Evolutionary conservation across 2,113 vertebrate species (phyloP), one percentile per base, ranked within the genome.

Genomic region (Ctenomys sociabilis): DNA sequence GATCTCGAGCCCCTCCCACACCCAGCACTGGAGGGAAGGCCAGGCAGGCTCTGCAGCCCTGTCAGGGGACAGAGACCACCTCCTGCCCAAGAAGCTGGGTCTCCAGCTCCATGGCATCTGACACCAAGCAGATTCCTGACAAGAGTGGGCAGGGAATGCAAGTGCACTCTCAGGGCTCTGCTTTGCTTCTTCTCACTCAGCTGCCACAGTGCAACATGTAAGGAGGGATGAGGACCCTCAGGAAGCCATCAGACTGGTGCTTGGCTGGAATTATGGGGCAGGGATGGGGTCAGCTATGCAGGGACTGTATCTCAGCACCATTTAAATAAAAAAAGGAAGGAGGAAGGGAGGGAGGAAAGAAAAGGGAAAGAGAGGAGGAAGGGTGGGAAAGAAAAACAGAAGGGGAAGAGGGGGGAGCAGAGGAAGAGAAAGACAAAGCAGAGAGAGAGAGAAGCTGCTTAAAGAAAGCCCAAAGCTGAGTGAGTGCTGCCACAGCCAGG

Each of bases 331-430:
- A 12, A 24, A 70, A 14, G 30, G 12, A 35, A 30, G 30, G 64
- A 66, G 30, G 1, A 6, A 64, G 2, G 28, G 63, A 30, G 28
- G 5, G 28, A 64, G 11, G 28, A 32, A 66, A 30, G 30, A 5
- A 30, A 66, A 64, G 63, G 21, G 57, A 59, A 59, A 21, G 57
- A 59, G 19, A 59, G 19, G 57, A 14, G 14, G 14, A 54, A 54
- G 52, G 52, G 52, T 54, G 57, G 16, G 57, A 59, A 59, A 61
- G 59, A 61, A 61, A 61, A 57, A 57, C 21, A n/a, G 35, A 7
- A 7, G 21, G 11, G 40, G 5, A 13, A 5, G 10, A 14, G 1
- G 11, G 72, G 11, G 40, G 10, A 43, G 6, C 2, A 2, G 64
- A n/a, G 35, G 16, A 8, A n/a, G 68, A 16, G 14, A n/a, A n/a